phyloP scores from a whole-genome alignment of 1,140 invertebrate genomes.

The Lineus longissimus region DNA sequence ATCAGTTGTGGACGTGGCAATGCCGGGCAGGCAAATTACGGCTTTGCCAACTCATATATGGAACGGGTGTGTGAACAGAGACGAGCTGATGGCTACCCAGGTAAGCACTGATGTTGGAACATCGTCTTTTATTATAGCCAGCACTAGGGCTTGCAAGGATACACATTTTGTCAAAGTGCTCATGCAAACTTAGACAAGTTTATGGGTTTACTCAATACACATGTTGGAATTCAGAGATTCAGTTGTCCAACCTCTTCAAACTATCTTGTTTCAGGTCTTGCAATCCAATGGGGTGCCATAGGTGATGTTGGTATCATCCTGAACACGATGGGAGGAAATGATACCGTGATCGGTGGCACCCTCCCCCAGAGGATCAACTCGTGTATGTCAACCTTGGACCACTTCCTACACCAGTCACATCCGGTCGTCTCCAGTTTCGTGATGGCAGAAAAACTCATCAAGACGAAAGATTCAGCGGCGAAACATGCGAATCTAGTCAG shows the following conservation, averaged over 20 bases:
- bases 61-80: slow-evolving; percentile 87
- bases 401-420: slow-evolving; percentile 81
- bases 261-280: slow-evolving; percentile 57
- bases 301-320: slow-evolving; percentile 91
- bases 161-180: too few species aligned
- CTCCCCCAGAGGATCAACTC: slow-evolving; percentile 86
- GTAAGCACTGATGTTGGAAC: too few species aligned
- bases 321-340: slow-evolving; percentile 82
- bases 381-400: slow-evolving; percentile 79
- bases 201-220: too few species aligned
- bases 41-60: slow-evolving; percentile 92
- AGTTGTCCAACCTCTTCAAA: too few species aligned
- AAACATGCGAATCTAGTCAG: slow-evolving; percentile 35
- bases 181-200: too few species aligned
- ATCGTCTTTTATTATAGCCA: too few species aligned
- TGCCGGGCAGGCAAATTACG: slow-evolving; percentile 92
- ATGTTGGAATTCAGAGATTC: too few species aligned
- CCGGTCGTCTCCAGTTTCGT: slow-evolving; percentile 82
- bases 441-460: slow-evolving; percentile 64
- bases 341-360: slow-evolving; percentile 88
- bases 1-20: slow-evolving; percentile 92
- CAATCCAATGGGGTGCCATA: slow-evolving; percentile 97
- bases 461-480: slow-evolving; percentile 13
- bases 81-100: slow-evolving; percentile 70
- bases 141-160: too few species aligned